Evolutionary conservation across 2,888 invertebrate genomes (phyloP).

Genomic region (Orthosia cruda): DNA sequence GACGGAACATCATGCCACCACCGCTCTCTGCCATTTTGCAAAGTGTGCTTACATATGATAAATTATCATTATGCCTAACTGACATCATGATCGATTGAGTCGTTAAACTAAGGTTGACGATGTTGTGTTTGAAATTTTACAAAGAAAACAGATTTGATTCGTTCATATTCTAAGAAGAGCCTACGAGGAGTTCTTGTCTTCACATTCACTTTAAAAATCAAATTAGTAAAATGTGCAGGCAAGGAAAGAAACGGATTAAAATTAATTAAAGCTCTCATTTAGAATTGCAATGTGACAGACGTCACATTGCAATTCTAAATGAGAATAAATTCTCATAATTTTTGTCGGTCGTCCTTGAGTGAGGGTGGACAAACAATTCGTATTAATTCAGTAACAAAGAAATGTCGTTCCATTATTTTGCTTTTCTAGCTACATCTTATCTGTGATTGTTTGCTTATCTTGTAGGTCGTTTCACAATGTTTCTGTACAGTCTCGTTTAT

Average conservation of each 20-base stretch:
- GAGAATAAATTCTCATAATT: conserved; percentile 57
- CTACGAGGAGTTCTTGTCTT: too few species aligned
- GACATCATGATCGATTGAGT: conserved; percentile 75
- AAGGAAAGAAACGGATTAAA: conserved; percentile 69
- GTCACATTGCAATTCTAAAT: conserved; percentile 66
- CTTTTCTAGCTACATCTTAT: conserved; percentile 41
- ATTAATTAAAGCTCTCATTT: conserved; percentile 69
- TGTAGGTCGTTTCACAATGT: too few species aligned
- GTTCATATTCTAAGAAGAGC: conserved; percentile 9
- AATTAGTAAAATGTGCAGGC: conserved; percentile 22
- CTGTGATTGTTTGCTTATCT: conserved; percentile 8
- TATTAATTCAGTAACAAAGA: conserved; percentile 69
- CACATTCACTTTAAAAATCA: not conserved
- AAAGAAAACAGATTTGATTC: conserved; percentile 47
- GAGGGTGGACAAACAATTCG: conserved; percentile 54
- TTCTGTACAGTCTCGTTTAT: too few species aligned
- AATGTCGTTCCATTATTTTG: conserved; percentile 50
- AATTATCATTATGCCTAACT: conserved; percentile 81
- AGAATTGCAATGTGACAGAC: too few species aligned
- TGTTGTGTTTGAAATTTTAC: conserved; percentile 60
- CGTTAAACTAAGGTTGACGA: conserved; percentile 55
- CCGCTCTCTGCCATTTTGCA: conserved; percentile 38
- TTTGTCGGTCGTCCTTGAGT: conserved; percentile 57
- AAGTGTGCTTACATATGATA: conserved; percentile 80
- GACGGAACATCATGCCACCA: too few species aligned